A percentile compares a stretch with the other conserved stretches of the same genome.
Evolutionary conservation across 2,113 vertebrate species (phyloP).

Genomic region (Dryoscopus gambensis): DNA sequence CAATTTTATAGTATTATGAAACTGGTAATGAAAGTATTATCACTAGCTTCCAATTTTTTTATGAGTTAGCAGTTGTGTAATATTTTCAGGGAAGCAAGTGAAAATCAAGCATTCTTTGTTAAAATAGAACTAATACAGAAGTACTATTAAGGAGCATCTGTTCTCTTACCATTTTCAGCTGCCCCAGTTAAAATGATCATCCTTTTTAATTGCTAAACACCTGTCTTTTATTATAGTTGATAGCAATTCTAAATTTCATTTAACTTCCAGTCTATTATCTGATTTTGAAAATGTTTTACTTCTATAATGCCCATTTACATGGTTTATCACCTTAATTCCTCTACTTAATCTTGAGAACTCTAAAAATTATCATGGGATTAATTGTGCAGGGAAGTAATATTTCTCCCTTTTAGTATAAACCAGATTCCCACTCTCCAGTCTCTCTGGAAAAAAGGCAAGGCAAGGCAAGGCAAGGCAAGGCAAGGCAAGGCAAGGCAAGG

Average conservation of each 20-base stretch:
- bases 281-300: conserved; percentile 34
- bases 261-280: neutral
- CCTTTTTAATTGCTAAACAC: conserved; percentile 59
- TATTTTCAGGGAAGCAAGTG: conserved; percentile 4
- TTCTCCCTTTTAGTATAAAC: conserved; percentile 20
- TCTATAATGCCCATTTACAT: conserved; percentile 43
- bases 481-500: no score
- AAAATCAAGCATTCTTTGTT: conserved; percentile 37
- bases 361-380: conserved; percentile 59
- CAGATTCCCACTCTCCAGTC: conserved; percentile 3
- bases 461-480: no score
- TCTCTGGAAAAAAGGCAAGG: neutral
- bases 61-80: neutral
- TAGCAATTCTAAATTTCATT: conserved; percentile 50
- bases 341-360: conserved; percentile 52
- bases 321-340: conserved; percentile 58
- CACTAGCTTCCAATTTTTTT: neutral
- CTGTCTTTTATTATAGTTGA: conserved; percentile 66
- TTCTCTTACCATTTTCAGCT: conserved; percentile 48
- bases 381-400: conserved; percentile 47
- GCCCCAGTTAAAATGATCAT: conserved; percentile 6
- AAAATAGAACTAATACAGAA: neutral
- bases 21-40: neutral
- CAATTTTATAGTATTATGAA: neutral
- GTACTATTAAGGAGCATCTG: conserved; percentile 55